A percentile compares a stretch with the other conserved stretches of the same genome.
Evolutionary conservation across 2,888 invertebrate species (phyloP).

Genomic region (Chymomyza amoena): DNA sequence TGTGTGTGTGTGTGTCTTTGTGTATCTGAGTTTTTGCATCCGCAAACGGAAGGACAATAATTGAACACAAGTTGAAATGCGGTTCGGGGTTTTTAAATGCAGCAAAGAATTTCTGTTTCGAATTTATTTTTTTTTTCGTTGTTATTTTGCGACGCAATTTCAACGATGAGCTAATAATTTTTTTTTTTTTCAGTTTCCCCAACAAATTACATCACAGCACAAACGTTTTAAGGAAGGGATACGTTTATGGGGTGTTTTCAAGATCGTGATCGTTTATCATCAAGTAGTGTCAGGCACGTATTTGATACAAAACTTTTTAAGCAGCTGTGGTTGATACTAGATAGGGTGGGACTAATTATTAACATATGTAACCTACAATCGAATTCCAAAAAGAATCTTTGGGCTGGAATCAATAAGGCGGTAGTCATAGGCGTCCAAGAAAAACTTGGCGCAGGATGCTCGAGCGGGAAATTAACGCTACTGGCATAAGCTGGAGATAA

Average conservation of each 20-base stretch:
- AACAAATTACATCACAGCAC: conserved; percentile 60
- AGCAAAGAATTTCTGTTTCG: not conserved
- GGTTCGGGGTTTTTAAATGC: conserved; percentile 3
- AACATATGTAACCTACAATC: too few relatives aligned
- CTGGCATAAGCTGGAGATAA: too few relatives aligned
- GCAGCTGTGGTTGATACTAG: too few relatives aligned
- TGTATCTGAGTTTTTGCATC: conserved; percentile 12
- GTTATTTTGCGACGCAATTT: conserved; percentile 37
- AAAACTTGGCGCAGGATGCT: too few relatives aligned
- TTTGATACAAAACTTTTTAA: too few relatives aligned
- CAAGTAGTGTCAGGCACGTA: too few relatives aligned
- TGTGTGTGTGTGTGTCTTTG: conserved; percentile 10
- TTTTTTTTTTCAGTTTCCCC: conserved; percentile 27
- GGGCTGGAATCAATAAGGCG: too few relatives aligned
- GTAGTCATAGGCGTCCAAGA: too few relatives aligned
- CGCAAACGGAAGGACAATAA: conserved; percentile 65
- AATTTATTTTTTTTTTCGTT: conserved; percentile 13
- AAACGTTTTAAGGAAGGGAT: conserved; percentile 37
- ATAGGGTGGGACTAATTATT: too few relatives aligned
- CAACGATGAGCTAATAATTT: conserved; percentile 38
- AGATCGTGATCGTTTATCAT: too few relatives aligned
- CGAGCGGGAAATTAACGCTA: too few relatives aligned
- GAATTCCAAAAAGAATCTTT: too few relatives aligned
- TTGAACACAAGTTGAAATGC: conserved; percentile 29
- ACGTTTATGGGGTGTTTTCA: not conserved